These are phyloP conservation scores for Drosophila koepferae DNA, from an alignment of 2,888 invertebrate genomes.

Conservation along the genomic window DNA sequence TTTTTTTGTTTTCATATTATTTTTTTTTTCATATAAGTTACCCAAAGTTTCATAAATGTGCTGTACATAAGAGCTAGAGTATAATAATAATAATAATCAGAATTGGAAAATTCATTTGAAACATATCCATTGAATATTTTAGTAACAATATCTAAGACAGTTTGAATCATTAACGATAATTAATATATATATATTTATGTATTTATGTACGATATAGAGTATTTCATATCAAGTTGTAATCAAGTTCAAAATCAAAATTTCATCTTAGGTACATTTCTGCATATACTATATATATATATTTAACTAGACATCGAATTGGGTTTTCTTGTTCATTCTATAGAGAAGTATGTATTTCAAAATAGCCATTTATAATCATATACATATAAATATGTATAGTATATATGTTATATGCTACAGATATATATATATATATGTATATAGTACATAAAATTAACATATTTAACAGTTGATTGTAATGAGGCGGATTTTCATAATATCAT, in stretches of 20 bases:
- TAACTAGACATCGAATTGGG: slow-evolving; percentile 41
- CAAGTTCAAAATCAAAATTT: slow-evolving; percentile 8
- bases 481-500: slow-evolving; percentile 82
- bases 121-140: slow-evolving; percentile 41
- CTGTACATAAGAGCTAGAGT: slow-evolving; percentile 70
- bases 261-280: slow-evolving; percentile 12
- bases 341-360: slow-evolving; percentile 53
- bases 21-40: slow-evolving; percentile 19
- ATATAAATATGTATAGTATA: slow-evolving; percentile 40
- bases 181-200: slow-evolving; percentile 17
- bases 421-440: slow-evolving; percentile 9
- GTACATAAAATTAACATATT: slow-evolving; percentile 63
- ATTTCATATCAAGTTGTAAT: slow-evolving; percentile 2
- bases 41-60: slow-evolving; percentile 49
- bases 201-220: slow-evolving; percentile 1
- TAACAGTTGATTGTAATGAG: slow-evolving; percentile 81
- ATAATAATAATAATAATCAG: slow-evolving; percentile 31
- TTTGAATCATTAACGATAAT: slow-evolving; percentile 60
- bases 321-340: slow-evolving; percentile 46
- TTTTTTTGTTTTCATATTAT: slow-evolving; percentile 4
- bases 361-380: slow-evolving; percentile 43
- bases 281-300: slow-evolving; percentile 37
- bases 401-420: background rate
- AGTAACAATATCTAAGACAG: slow-evolving; percentile 53
- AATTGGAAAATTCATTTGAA: slow-evolving; percentile 45